Evolutionary conservation across 2,797 vertebrate species (phyloP).

Genomic region (Pangasius krempfi): DNA sequence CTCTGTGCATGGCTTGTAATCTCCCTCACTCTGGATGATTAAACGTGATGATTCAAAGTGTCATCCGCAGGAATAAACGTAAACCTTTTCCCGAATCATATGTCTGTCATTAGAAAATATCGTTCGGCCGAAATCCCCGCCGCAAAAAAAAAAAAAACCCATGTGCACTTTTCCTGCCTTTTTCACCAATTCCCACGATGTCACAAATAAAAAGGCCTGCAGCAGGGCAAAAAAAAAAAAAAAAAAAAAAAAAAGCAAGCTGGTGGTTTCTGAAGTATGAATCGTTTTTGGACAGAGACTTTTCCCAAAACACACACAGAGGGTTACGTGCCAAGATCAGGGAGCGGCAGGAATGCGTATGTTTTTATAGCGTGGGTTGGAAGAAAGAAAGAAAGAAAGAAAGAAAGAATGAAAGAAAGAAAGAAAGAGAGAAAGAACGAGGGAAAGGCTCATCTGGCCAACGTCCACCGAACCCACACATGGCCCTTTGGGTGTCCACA

Average conservation of each 20-base stretch:
- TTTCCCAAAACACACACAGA: slow-evolving; percentile 56
- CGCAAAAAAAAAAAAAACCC: neutral
- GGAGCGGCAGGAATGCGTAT: slow-evolving; percentile 68
- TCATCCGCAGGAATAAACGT: neutral
- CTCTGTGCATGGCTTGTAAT: neutral
- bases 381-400: slow-evolving; percentile 37
- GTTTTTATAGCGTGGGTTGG: slow-evolving; percentile 62
- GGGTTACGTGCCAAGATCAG: slow-evolving; percentile 60
- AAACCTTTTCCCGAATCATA: neutral
- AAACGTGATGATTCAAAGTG: neutral
- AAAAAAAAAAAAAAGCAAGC: slow-evolving; percentile 4
- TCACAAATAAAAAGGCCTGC: neutral
- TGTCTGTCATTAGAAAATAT: slow-evolving; percentile 20
- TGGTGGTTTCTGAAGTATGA: slow-evolving; percentile 55
- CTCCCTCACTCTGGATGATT: neutral
- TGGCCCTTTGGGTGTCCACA: slow-evolving; percentile 45
- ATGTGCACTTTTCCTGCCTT: neutral
- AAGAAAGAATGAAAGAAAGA: neutral
- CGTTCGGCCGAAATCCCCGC: neutral
- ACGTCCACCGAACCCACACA: slow-evolving; percentile 64
- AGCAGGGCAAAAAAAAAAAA: slow-evolving; percentile 31
- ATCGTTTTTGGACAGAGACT: slow-evolving; percentile 40
- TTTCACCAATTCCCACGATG: slow-evolving; percentile 42
- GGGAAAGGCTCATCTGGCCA: slow-evolving; percentile 60
- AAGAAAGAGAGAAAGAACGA: slow-evolving; percentile 4